Conservation (phyloP, 2,888 invertebrate species). For the Lycia hirtaria region DNA sequence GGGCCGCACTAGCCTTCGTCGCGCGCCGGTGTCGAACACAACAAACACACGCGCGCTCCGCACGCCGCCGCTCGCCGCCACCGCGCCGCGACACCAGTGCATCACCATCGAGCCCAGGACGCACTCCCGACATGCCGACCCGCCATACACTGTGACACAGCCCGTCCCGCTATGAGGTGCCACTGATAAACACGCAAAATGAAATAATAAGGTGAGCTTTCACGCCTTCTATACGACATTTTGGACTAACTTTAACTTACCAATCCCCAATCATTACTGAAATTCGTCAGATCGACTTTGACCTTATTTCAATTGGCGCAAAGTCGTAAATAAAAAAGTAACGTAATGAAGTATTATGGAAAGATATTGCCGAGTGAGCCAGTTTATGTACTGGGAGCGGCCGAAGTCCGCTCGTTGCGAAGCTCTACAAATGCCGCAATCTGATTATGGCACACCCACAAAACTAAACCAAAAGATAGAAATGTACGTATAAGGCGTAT, state of each 20-base stretch:
- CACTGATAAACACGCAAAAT: slow-evolving; percentile 67
- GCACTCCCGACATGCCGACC: slow-evolving; percentile 62
- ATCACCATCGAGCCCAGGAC: slow-evolving; percentile 47
- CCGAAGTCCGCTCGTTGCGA: slow-evolving; percentile 66
- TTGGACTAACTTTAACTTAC: slow-evolving; percentile 19
- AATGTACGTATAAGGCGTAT: background rate
- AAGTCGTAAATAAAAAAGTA: slow-evolving; percentile 25
- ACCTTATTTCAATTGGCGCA: slow-evolving; percentile 30
- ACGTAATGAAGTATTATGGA: slow-evolving; percentile 39
- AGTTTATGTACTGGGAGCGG: slow-evolving; percentile 70
- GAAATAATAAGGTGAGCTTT: slow-evolving; percentile 80
- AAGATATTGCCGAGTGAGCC: slow-evolving; percentile 32
- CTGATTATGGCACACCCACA: slow-evolving; percentile 82
- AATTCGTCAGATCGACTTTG: slow-evolving; percentile 17
- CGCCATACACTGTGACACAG: slow-evolving; percentile 58
- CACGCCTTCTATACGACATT: background rate
- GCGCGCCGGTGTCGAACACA: slow-evolving; percentile 45
- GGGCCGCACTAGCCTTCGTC: slow-evolving; percentile 53
- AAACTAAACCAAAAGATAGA: slow-evolving; percentile 45
- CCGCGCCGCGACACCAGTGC: slow-evolving; percentile 21
- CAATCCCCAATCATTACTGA: background rate
- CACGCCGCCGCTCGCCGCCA: slow-evolving; percentile 45
- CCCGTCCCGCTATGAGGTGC: slow-evolving; percentile 67
- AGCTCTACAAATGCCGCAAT: slow-evolving; percentile 82
- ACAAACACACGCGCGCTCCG: slow-evolving; percentile 64